Evolutionary conservation across 2,113 vertebrate genomes (phyloP), one percentile per base, ranked within the genome.

Genomic region (Ranitomeya imitator): DNA sequence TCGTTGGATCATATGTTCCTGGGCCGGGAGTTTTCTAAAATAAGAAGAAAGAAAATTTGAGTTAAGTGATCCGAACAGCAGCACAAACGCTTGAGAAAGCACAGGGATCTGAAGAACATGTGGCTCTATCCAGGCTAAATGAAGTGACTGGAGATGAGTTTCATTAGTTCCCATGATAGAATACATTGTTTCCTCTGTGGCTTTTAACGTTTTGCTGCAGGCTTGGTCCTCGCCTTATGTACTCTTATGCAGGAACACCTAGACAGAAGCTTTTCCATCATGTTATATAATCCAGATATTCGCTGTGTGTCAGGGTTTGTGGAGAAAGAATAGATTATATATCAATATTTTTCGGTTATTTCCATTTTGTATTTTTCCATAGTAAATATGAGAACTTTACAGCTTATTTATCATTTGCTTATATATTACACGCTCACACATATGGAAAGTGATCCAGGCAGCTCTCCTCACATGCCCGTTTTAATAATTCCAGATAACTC

Each of bases 21-120:
- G 96, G 94, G 37, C 94, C 94, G 0, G 92, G 93, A 52, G 94
- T 93, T 92, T 92, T 95, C 96, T 95, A 90, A 83, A 89, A 91
- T 90, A 54, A 13, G 54, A 88, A 90, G 86, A 71, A 85, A 77
- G 67, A 9, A 81, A 85, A 69, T 51, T 90, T 60, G 59, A 89
- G 55, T 65, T 63, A 59, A 80, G 69, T 51, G 67, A 74, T 88
- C 65, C 71, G 59, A 63, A 55, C 6, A 45, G 65, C 37, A 31
- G 37, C 65, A 18, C 54, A 79, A 73, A n/a, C 14, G 3, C n/a
- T 59, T 73, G 21, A 74, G 51, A 87, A 76, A 77, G n/a, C 31
- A 88, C 7, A 85, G 23, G 65, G 26, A 73, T 63, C 21, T 77
- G 77, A 18, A 67, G 16, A 60, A 18, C 73, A 85, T 74, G 59